Base-by-base conservation (phyloP, 2,797 vertebrate species). In the Sebastes nivosus region DNA sequence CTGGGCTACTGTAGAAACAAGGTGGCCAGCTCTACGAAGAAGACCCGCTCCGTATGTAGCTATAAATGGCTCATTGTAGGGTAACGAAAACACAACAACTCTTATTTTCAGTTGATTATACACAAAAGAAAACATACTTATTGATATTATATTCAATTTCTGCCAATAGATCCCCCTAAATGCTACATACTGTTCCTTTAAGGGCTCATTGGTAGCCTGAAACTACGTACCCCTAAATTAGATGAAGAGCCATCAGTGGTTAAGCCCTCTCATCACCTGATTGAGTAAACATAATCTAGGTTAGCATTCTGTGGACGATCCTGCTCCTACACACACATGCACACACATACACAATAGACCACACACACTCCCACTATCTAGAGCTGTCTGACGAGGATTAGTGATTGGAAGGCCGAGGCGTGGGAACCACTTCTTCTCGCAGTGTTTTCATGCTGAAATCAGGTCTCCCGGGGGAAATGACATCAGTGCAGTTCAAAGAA, bases 351-450 rank as follows among this genome's bases (percentile, higher is more conserved):
- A 84, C 66, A 75, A 73, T 20, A 67, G 71, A 73, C 74, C 82
- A 60, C 77, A 84, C 66, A 38, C 46, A 65, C 77, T 71, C 71
- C 38, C 42, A 30, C 81, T 54, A 76, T 54, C 65, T 81, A 36
- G 78, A 80, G 82, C 83, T 81, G 87, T 84, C 84, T 87, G 89
- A 88, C 3, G 69, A 78, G 89, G 93, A 94, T 95, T 95, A 94
- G 83, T 60, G 70, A 79, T 82, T 90, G 70, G 88, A 89, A 89
- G 73, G 78, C 83, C 2, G 74, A 89, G 79, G 91, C 90, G 87
- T 95, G 92, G 90, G 93, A 95, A 95, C 84, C 73, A 57, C 59
- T 84, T 89, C 87, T 82, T 87, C 76, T 86, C 72, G 11, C 36
- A 1, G 57, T 81, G 81, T 72, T 86, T 86, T 84, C 72, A 69